Conservation (phyloP, 2,888 invertebrate genomes). For the Adela reaumurella region DNA sequence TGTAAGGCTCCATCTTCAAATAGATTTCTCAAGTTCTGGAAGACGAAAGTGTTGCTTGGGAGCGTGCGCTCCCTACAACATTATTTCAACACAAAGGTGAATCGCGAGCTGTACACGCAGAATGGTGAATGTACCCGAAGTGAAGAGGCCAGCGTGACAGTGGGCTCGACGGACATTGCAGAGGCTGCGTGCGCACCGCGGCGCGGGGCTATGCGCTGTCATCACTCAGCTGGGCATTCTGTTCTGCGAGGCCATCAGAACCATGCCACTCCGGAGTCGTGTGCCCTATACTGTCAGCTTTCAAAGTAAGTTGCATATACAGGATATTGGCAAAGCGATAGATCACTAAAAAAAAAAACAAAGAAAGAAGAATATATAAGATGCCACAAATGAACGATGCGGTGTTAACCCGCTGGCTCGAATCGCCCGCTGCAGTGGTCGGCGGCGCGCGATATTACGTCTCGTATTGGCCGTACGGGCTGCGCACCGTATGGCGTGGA, state of each 20-base stretch:
- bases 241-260: constrained; percentile 44
- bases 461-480: too few species aligned
- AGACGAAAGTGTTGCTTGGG: constrained; percentile 42
- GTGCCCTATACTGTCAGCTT: constrained; percentile 47
- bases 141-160: neutral
- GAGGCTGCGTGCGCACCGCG: neutral
- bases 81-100: constrained; percentile 39
- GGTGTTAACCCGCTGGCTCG: too few species aligned
- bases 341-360: too few species aligned
- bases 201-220: constrained; percentile 23
- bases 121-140: neutral
- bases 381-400: too few species aligned
- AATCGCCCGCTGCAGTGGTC: too few species aligned
- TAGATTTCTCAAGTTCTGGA: constrained; percentile 49
- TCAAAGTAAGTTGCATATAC: constrained; percentile 32
- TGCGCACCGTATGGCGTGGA: too few species aligned
- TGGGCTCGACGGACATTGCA: neutral
- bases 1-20: constrained; percentile 15
- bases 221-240: constrained; percentile 42
- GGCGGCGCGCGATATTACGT: too few species aligned
- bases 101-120: constrained; percentile 9
- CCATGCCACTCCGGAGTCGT: constrained; percentile 41
- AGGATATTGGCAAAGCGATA: too few species aligned
- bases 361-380: too few species aligned
- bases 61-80: constrained; percentile 43